Evolutionary conservation across 2,888 invertebrate species (phyloP).

Genomic region (Apamea sordens): DNA sequence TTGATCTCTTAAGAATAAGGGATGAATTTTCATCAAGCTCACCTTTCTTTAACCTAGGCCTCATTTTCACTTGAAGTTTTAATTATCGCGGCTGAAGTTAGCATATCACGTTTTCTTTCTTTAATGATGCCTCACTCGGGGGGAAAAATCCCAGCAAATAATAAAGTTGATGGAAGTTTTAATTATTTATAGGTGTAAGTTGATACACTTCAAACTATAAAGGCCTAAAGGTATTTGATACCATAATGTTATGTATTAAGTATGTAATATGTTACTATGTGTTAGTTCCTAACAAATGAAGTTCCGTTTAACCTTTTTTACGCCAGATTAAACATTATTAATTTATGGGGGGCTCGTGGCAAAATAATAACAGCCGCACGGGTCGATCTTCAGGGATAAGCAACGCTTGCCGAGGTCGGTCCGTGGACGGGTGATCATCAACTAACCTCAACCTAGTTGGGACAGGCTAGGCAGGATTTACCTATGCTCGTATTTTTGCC

Average conservation of each 20-base stretch:
- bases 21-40: slow-evolving; percentile 2
- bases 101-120: slow-evolving; percentile 40
- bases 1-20: background rate
- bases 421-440: background rate
- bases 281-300: background rate
- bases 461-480: too few relatives aligned
- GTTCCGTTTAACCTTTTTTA: accelerated
- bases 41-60: slow-evolving; percentile 15
- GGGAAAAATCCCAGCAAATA: background rate
- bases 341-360: background rate
- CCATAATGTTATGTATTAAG: background rate
- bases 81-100: slow-evolving; percentile 40
- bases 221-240: background rate
- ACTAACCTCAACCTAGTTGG: too few relatives aligned
- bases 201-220: slow-evolving; percentile 12
- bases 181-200: slow-evolving; percentile 23
- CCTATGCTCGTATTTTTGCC: too few relatives aligned
- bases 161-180: slow-evolving; percentile 25
- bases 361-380: background rate
- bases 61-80: slow-evolving; percentile 45
- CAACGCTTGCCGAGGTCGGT: background rate
- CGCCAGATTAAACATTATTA: background rate
- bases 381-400: background rate
- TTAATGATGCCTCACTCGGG: slow-evolving; percentile 32
- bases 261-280: background rate